Conservation (phyloP, 2,797 vertebrate genomes). For the Lophura swinhoii region DNA sequence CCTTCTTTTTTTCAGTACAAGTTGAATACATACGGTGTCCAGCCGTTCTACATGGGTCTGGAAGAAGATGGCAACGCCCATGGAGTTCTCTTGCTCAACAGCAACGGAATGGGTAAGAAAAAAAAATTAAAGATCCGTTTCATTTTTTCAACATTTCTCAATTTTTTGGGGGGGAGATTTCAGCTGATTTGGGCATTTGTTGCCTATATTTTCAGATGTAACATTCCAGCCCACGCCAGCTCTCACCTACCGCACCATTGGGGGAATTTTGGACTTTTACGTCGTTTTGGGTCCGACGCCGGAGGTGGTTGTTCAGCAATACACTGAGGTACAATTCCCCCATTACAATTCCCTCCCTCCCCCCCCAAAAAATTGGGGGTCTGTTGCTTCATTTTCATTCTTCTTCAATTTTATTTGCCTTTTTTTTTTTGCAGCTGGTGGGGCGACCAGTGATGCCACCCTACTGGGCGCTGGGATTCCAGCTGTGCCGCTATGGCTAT, state of each 20-base stretch:
- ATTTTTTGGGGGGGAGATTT: background rate
- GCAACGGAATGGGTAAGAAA: conserved; percentile 93
- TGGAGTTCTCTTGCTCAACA: conserved; percentile 91
- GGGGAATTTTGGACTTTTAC: conserved; percentile 93
- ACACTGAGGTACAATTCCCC: conserved; percentile 82
- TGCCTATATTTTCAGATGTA: conserved; percentile 80
- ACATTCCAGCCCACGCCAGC: conserved; percentile 89
- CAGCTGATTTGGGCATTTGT: background rate
- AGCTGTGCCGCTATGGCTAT: conserved; percentile 93
- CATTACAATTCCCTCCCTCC: background rate
- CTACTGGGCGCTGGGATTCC: conserved; percentile 95
- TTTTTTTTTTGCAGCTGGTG: conserved; percentile 81
- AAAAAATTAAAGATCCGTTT: background rate
- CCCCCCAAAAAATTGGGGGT: no score
- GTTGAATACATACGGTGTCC: conserved; percentile 89
- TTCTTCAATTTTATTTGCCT: no score
- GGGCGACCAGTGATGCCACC: conserved; percentile 91
- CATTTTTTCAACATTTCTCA: fast-evolving
- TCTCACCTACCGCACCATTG: conserved; percentile 88
- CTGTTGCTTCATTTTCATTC: no score
- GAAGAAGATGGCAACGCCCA: conserved; percentile 87
- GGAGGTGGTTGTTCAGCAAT: conserved; percentile 88
- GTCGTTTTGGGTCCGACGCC: conserved; percentile 90
- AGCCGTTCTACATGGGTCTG: conserved; percentile 92
- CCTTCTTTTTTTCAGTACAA: conserved; percentile 80